phyloP scores from a whole-genome alignment of 1,140 invertebrate species.

The Eubasilissa regina region DNA sequence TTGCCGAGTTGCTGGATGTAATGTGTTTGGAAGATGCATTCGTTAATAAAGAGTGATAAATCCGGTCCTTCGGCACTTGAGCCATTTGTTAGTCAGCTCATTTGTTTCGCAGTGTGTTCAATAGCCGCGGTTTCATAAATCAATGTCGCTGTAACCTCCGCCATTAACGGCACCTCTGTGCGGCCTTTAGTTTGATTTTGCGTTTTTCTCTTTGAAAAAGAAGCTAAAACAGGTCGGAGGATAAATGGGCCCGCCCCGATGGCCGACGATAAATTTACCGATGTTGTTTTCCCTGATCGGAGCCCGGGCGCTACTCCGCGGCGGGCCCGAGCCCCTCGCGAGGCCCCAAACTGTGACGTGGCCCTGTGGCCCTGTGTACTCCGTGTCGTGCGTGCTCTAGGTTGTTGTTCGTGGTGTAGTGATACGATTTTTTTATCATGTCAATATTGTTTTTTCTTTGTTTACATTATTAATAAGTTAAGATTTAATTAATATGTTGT shows the following conservation, averaged over 20 bases:
- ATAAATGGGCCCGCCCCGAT: constrained; percentile 22
- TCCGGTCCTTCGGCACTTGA: neutral
- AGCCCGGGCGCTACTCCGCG: neutral
- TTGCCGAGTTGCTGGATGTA: constrained; percentile 3
- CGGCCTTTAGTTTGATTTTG: constrained; percentile 40
- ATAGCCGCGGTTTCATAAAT: constrained; percentile 46
- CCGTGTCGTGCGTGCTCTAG: constrained; percentile 72
- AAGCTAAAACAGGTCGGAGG: neutral
- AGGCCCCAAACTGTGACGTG: constrained; percentile 51
- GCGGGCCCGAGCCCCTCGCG: too few species aligned
- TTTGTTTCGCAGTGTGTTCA: constrained; percentile 48
- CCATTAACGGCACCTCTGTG: constrained; percentile 52
- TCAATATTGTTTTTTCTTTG: constrained; percentile 59
- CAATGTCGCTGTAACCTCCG: constrained; percentile 49
- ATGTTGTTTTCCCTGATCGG: too few species aligned
- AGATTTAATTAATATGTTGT: constrained; percentile 57
- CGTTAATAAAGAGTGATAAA: constrained; percentile 30
- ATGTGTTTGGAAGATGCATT: constrained; percentile 27
- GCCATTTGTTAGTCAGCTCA: constrained; percentile 49
- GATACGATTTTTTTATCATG: constrained; percentile 57
- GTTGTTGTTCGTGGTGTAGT: constrained; percentile 65
- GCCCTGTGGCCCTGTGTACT: constrained; percentile 52
- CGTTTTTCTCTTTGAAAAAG: constrained; percentile 43
- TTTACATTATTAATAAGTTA: constrained; percentile 56
- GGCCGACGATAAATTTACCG: constrained; percentile 36